Conservation (phyloP, 2,888 invertebrate genomes). For the Macropis europaea region DNA sequence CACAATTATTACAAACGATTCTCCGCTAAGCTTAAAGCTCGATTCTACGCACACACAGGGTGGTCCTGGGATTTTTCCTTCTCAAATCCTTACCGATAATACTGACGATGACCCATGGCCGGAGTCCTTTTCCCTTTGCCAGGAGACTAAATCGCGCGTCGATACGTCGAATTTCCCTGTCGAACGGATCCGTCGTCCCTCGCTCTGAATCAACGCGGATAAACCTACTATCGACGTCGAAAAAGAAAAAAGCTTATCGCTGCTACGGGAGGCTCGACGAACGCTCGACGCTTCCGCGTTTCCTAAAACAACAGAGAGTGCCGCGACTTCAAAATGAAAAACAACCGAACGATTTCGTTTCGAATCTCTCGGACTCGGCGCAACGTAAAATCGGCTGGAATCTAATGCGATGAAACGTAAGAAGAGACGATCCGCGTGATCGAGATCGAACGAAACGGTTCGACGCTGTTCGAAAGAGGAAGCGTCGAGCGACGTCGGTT, state of each 20-base stretch:
- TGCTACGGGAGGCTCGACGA: constrained; percentile 33
- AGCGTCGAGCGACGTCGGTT: no score
- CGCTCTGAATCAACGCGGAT: constrained; percentile 44
- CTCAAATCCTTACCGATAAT: constrained; percentile 31
- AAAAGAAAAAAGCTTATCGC: constrained; percentile 49
- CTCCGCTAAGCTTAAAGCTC: constrained; percentile 12
- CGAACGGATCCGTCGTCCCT: constrained; percentile 37
- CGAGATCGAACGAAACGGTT: no score
- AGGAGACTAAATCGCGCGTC: not conserved
- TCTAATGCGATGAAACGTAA: no score
- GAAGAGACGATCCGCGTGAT: no score
- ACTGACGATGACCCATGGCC: constrained; percentile 29
- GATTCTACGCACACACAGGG: not conserved
- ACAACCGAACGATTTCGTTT: no score
- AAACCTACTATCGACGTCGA: constrained; percentile 48
- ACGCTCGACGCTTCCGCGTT: not conserved
- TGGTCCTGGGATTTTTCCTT: not conserved
- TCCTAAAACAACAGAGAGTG: no score
- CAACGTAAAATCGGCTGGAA: no score
- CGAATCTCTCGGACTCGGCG: no score
- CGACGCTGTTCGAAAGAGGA: no score
- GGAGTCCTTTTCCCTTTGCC: not conserved
- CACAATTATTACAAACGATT: not conserved
- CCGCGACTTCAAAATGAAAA: no score
- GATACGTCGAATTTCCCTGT: constrained; percentile 12